Evolutionary conservation across 2,797 vertebrate genomes (phyloP).

Genomic region (Peromyscus nudipes): DNA sequence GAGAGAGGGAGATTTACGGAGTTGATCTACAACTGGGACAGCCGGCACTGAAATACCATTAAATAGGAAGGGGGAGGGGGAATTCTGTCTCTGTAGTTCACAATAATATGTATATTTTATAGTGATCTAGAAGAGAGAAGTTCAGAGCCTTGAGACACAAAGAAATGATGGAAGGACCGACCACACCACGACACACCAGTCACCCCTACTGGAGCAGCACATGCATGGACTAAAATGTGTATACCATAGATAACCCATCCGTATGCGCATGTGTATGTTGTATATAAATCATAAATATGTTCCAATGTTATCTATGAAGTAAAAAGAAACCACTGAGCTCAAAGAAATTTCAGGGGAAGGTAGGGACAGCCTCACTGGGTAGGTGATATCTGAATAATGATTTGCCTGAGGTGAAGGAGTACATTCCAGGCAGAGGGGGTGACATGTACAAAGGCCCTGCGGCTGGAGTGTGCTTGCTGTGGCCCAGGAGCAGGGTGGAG

Average conservation of each 20-base stretch:
- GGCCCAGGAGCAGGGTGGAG: background rate
- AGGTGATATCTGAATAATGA: background rate
- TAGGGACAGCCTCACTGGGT: background rate
- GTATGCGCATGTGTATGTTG: background rate
- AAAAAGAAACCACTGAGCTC: background rate
- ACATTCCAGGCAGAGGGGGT: background rate
- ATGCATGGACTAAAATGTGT: background rate
- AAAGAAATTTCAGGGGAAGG: background rate
- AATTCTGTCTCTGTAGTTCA: too few relatives aligned
- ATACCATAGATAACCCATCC: background rate
- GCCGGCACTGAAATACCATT: background rate
- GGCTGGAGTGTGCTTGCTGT: background rate
- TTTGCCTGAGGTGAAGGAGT: background rate
- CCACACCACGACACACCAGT: too few relatives aligned
- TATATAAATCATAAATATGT: background rate
- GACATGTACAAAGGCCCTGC: background rate
- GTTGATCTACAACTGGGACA: background rate
- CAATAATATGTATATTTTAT: background rate
- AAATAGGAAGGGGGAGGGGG: too few relatives aligned
- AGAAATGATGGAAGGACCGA: background rate
- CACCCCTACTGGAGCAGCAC: background rate
- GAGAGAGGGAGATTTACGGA: too few relatives aligned
- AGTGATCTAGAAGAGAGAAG: background rate
- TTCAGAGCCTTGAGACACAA: background rate
- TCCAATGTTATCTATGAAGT: background rate